These are phyloP conservation scores for Psittacula cyanocephala DNA, from an alignment of 2,113 vertebrate species.

Conservation along the genomic window DNA sequence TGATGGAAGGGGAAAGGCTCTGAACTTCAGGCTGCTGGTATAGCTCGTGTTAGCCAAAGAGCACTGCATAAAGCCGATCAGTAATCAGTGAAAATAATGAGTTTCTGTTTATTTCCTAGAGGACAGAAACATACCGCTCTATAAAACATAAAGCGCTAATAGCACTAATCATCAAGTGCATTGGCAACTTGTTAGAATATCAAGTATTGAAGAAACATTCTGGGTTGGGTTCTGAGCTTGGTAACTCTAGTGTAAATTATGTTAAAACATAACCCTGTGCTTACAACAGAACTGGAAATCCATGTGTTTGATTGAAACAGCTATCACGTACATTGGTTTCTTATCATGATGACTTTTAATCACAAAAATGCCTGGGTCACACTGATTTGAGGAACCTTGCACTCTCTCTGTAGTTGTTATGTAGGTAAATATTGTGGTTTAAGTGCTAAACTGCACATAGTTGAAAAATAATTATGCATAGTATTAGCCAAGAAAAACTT, in stretches of 20 bases:
- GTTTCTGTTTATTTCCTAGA: not conserved
- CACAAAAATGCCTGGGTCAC: not conserved
- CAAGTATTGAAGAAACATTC: not conserved
- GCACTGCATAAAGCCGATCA: accelerated
- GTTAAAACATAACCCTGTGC: not conserved
- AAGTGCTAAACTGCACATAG: constrained; percentile 53
- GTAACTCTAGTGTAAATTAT: not conserved
- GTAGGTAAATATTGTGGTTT: constrained; percentile 50
- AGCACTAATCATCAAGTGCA: not conserved
- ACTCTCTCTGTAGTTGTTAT: not conserved
- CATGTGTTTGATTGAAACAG: not conserved
- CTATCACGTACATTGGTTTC: not conserved
- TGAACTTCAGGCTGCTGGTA: not conserved
- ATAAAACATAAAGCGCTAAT: not conserved
- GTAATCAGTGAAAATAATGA: not conserved
- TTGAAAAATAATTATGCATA: constrained; percentile 53
- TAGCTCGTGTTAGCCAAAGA: not conserved
- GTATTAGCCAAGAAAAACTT: constrained; percentile 49
- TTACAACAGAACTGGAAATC: not conserved
- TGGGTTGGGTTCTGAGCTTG: not conserved
- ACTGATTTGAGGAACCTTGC: not conserved
- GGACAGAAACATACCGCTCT: not conserved
- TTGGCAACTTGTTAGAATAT: not conserved
- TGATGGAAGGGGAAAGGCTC: not conserved
- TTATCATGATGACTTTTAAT: not conserved